phyloP scores from a whole-genome alignment of 2,113 vertebrate species.

The Todiramphus chloris region DNA sequence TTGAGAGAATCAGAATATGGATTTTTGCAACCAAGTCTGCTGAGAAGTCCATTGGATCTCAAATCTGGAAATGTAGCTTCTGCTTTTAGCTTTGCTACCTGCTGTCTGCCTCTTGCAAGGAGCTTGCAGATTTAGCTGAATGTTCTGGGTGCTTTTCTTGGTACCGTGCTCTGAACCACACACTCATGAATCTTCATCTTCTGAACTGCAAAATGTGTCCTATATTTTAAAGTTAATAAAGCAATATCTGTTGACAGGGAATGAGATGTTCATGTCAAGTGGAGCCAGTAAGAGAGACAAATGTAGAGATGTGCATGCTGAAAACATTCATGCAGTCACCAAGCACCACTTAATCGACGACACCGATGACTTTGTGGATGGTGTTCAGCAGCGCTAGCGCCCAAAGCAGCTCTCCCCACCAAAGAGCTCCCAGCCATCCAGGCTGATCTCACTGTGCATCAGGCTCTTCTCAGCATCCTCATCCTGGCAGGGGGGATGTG shows the following conservation, averaged over 20 bases:
- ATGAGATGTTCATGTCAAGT: not conserved
- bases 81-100: not conserved
- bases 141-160: not conserved
- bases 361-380: not conserved
- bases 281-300: not conserved
- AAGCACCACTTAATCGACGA: not conserved
- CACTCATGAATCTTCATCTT: not conserved
- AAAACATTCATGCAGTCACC: not conserved
- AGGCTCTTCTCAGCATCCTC: constrained; percentile 41
- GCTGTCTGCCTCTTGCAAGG: not conserved
- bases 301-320: not conserved
- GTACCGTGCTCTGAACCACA: not conserved
- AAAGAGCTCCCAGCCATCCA: not conserved
- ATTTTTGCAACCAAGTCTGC: not conserved
- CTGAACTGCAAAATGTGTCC: not conserved
- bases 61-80: not conserved
- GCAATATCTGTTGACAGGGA: not conserved
- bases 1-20: not conserved
- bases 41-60: not conserved
- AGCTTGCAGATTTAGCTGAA: not conserved
- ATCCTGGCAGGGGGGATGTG: constrained; percentile 9
- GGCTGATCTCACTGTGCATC: not conserved
- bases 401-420: not conserved
- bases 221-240: constrained; percentile 16
- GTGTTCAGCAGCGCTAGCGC: not conserved